These are phyloP conservation scores for Eurytoma californica DNA, from an alignment of 2,888 invertebrate genomes.

Conservation along the genomic window DNA sequence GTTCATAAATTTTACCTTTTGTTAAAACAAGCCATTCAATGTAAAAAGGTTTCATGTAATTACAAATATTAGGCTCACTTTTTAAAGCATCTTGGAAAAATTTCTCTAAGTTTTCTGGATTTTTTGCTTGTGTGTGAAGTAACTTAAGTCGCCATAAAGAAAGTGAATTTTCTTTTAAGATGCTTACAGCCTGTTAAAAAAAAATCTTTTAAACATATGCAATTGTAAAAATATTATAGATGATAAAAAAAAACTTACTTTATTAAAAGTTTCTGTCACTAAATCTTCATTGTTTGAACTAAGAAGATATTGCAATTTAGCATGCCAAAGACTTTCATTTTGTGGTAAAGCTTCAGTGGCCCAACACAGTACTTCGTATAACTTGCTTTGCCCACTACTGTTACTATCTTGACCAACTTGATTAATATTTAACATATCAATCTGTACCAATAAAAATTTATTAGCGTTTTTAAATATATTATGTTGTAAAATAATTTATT, in stretches of 20 bases:
- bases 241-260: constrained; percentile 62
- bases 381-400: constrained; percentile 61
- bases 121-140: constrained; percentile 69
- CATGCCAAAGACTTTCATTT: constrained; percentile 77
- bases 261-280: constrained; percentile 73
- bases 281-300: constrained; percentile 73
- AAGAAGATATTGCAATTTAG: constrained; percentile 75
- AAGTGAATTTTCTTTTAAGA: constrained; percentile 72
- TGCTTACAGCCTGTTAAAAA: constrained; percentile 67
- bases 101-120: constrained; percentile 71
- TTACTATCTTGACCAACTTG: constrained; percentile 57
- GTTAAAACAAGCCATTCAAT: constrained; percentile 78
- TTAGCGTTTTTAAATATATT: constrained; percentile 5
- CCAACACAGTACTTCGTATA: constrained; percentile 70
- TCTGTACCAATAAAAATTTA: constrained; percentile 59
- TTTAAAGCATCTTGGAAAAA: constrained; percentile 75
- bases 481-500: constrained; percentile 1
- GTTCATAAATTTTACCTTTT: constrained; percentile 65
- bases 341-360: constrained; percentile 75
- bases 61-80: constrained; percentile 76
- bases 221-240: background rate
- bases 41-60: constrained; percentile 79
- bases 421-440: constrained; percentile 66
- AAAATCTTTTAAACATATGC: background rate
- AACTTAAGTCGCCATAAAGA: constrained; percentile 76